Conservation (phyloP, 2,888 invertebrate genomes). For the Onthophagus sagittarius region DNA sequence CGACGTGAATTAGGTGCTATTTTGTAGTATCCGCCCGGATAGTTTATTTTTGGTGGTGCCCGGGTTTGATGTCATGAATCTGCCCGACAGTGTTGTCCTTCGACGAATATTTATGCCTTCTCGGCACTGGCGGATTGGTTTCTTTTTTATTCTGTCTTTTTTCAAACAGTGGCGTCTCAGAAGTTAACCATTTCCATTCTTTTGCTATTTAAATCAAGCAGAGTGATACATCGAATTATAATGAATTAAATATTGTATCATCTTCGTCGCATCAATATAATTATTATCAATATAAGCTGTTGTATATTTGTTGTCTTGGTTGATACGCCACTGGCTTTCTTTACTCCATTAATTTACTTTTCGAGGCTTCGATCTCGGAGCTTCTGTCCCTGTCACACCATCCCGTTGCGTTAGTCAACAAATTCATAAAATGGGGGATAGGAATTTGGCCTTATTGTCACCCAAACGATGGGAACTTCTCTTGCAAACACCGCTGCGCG, state of each 20-base stretch:
- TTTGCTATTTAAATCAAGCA: not conserved
- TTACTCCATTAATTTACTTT: constrained; percentile 5
- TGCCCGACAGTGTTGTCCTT: constrained; percentile 33
- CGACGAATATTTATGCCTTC: constrained; percentile 34
- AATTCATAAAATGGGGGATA: constrained; percentile 5
- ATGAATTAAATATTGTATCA: no score
- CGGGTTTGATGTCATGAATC: constrained; percentile 30
- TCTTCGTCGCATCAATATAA: no score
- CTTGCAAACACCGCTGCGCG: not conserved
- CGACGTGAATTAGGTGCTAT: constrained; percentile 35
- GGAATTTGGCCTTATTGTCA: constrained; percentile 8
- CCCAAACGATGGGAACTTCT: constrained; percentile 3
- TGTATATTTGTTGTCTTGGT: no score
- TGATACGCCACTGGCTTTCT: not conserved
- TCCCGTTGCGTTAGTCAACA: constrained; percentile 7
- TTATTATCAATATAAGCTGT: no score
- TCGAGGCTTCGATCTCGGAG: not conserved
- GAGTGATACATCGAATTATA: no score
- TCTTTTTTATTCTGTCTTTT: constrained; percentile 27
- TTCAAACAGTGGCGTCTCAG: not conserved
- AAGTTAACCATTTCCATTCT: not conserved
- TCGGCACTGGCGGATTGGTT: constrained; percentile 33
- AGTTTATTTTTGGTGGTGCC: constrained; percentile 31
- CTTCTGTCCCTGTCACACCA: not conserved
- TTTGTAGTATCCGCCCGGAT: constrained; percentile 33